Conservation (phyloP, 2,113 vertebrate species). For the Grus americana region DNA sequence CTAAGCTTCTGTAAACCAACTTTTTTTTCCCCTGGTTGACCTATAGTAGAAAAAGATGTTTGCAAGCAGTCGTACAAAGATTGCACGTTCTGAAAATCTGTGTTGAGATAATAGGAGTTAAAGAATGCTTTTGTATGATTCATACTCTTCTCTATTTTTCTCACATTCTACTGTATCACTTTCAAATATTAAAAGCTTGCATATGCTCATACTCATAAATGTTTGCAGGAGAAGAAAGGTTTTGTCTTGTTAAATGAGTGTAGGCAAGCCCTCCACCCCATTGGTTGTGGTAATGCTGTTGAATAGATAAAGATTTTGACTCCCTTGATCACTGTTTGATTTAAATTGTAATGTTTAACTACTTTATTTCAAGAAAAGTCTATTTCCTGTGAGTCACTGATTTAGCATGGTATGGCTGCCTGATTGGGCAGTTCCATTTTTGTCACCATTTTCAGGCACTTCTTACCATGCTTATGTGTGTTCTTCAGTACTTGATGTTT, state of each 20-base stretch:
- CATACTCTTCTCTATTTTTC: background rate
- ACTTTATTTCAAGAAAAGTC: too few species aligned
- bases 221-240: background rate
- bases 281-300: background rate
- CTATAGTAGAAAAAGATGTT: background rate
- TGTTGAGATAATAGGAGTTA: background rate
- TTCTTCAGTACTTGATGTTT: background rate
- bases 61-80: background rate
- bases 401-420: background rate
- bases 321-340: fast-evolving
- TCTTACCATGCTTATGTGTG: background rate
- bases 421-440: background rate
- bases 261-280: background rate
- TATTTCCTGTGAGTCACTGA: background rate
- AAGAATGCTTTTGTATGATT: background rate
- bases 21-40: background rate
- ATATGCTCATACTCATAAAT: background rate
- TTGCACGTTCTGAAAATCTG: background rate
- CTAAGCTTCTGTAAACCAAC: background rate
- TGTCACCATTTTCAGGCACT: background rate
- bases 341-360: background rate
- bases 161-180: fast-evolving
- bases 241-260: background rate
- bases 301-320: background rate
- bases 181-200: background rate